Evolutionary conservation across 2,113 vertebrate genomes (phyloP), one percentile per base, ranked within the genome.

Genomic region (Bettongia penicillata): DNA sequence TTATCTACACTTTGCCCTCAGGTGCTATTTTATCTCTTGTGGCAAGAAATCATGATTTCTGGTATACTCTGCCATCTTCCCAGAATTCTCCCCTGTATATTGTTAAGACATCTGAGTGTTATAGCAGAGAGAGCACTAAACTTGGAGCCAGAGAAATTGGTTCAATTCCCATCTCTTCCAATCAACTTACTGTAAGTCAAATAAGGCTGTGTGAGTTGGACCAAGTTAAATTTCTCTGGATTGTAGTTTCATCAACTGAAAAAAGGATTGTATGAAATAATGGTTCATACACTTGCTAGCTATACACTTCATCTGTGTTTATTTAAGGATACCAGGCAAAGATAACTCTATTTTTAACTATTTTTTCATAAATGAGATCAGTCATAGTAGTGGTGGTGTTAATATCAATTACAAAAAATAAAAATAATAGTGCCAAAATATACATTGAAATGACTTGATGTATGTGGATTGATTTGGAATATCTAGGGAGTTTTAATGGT

Each of bases 321-420:
- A 96, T 95, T 96, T 96, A 77, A 84, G 96, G 94, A 91, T n/a
- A 94, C 49, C 57, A 96, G 57, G 93, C 96, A 91, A 61, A 92
- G 93, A 97, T 89, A 95, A 96, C 96, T 96, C 84, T 94, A 49
- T 95, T 96, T 96, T 95, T 96, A 96, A 97, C 96, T 55, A 48
- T 92, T 61, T 53, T 97, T 97, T 52, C 31, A 26, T 51, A 92
- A 96, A 97, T 84, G 95, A 94, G 95, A 97, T 57, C 3, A 95
- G 16, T n/a, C 61, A 77, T 7, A 77, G 12, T 77, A 19, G 12
- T 22, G 96, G 94, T n/a, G 16, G 28, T 68, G 10, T 28, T 68
- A 77, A 2, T n/a, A 77, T 77, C 14, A n/a, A 37, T 68, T 16
- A 37, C 6, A n/a, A 68, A 68, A 55, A 16, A 28, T 5, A 68